Evolutionary conservation across 1,140 invertebrate genomes (phyloP), one percentile per base, ranked within the genome.

Genomic region (Delia radicum): DNA sequence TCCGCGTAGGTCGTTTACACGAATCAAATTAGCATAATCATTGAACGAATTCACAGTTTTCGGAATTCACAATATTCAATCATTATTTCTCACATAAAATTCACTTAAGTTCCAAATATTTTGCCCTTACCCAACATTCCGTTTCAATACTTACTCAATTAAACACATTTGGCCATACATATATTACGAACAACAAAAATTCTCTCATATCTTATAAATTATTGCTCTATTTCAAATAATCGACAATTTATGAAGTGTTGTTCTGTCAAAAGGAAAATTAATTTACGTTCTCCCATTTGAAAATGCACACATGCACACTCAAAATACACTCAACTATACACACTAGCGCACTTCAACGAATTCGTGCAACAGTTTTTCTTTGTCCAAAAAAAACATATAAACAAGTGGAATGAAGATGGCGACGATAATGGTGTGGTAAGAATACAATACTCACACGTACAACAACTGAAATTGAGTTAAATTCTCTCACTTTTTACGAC

Each of bases 351-450:
- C 29, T 21, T 8, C 18, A 10, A 21, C 28, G n/a, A 65, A 33
- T 21, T 33, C 65, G 65, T 21, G 65, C 65, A 69, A 69, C 65
- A 69, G 65, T 69, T 69, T 33, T 69, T 31, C 65, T 33, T 37
- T 18, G 29, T 69, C 12, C 10, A 26, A 28, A 29, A 65, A 42
- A 42, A 42, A 10, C 37, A 42, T 42, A 42, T 18, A 69, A 31
- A 33, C 65, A 69, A 33, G 29, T 69, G 63, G n/a, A 21, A 55
- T 18, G n/a, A n/a, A n/a, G 48, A 21, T 55, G 21, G 48, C 48
- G n/a, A 42, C 37, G 37, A 15, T 33, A 33, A 33, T 10, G 12
- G 37, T 42, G 37, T 42, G 37, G 37, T 13, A 42, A 13, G n/a
- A 42, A 42, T 42, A 42, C 2, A 42, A 42, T 21, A 55, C 48